Evolutionary conservation across 2,888 invertebrate species (phyloP), one percentile per base, ranked within the genome.

Genomic region (Poecilus cupreus): DNA sequence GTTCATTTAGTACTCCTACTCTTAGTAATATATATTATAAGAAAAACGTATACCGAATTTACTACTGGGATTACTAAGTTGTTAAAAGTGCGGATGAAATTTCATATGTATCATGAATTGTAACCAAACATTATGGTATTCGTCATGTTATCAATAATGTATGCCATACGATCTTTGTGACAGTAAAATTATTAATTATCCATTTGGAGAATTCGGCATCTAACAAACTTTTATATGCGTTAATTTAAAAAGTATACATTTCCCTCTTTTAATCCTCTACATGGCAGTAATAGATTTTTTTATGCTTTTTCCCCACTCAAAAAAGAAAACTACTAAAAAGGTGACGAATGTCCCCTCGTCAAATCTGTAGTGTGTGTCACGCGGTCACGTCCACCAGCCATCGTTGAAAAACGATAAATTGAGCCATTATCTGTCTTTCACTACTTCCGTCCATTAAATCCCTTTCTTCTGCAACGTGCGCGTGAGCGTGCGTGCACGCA

Each of bases 231-330:
- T 5, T 18, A 75, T 68, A 79, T 51, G 54, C 72, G 80, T 80
- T 80, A 70, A 80, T 70, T 37, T 54, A 70, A 20, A 70, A 79
- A 70, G 80, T 80, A 80, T 80, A 80, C 57, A 72, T 72, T 72
- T 54, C 80, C 51, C 49, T 16, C 3, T 37, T 22, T 46, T 54
- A 46, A 32, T 49, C 39, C 11, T 8, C 13, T 20, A 51, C 26
- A 16, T 80, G 51, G 32, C 16, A 10, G n/a, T 72, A 22, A 37
- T 11, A 43, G 16, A n/a, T 70, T 37, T 49, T n/a, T 79, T 68
- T 79, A 64, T 46, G 51, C 79, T 68, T 79, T 49, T 70, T 70
- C 22, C 39, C 20, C 18, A 8, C 11, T 6, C n/a, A 64, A 39
- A 70, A 32, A n/a, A n/a, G n/a, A n/a, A n/a, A 75, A 32, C 22